These are phyloP conservation scores for Phrixothrix hirtus DNA, from an alignment of 2,888 invertebrate genomes.

Conservation along the genomic window DNA sequence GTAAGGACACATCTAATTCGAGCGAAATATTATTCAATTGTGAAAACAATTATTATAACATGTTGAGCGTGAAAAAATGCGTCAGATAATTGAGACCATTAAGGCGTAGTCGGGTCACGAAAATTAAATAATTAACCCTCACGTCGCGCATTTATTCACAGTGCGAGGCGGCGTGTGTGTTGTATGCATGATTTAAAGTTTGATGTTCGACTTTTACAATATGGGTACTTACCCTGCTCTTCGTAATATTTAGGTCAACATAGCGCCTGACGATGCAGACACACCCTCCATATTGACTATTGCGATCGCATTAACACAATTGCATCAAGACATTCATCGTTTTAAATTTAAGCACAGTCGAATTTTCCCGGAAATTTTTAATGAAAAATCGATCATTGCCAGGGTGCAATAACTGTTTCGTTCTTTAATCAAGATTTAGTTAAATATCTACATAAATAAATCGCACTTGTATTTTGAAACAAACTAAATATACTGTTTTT, in stretches of 20 bases:
- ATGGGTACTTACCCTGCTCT: conserved; percentile 28
- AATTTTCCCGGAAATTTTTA: background rate
- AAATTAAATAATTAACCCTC: background rate
- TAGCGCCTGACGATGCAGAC: conserved; percentile 33
- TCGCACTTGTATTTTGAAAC: no score
- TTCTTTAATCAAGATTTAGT: no score
- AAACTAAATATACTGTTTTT: no score
- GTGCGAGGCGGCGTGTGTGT: background rate
- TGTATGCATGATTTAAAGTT: conserved; percentile 1
- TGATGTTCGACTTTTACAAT: conserved; percentile 2
- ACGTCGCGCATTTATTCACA: background rate
- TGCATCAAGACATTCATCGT: no score
- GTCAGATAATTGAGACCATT: background rate
- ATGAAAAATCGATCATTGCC: conserved; percentile 2
- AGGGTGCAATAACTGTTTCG: no score
- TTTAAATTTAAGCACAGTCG: no score
- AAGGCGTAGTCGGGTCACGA: conserved; percentile 2
- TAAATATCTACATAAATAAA: no score
- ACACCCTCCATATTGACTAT: conserved; percentile 36
- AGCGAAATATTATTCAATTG: no score
- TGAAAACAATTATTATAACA: no score
- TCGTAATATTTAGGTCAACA: conserved; percentile 34
- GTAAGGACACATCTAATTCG: no score
- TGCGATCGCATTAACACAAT: conserved; percentile 23
- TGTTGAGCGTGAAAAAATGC: background rate